phyloP scores from a whole-genome alignment of 2,113 vertebrate genomes.

The Ivindomyrus marchei region DNA sequence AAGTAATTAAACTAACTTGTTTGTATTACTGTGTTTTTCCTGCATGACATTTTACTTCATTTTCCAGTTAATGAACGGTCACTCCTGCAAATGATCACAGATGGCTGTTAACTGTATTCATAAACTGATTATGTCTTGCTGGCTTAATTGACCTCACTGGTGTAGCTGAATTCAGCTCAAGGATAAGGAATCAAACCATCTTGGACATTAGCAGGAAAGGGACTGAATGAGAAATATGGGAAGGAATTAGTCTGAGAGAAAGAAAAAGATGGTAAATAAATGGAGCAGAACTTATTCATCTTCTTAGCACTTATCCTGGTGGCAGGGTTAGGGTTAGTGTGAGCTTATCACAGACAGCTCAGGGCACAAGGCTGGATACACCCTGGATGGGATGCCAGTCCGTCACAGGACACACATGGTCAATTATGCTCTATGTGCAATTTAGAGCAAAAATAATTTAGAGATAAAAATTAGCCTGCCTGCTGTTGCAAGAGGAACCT shows the following conservation, averaged over 20 bases:
- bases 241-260: not conserved
- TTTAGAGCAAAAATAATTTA: not conserved
- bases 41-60: not conserved
- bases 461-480: not conserved
- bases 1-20: not conserved
- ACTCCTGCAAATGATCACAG: not conserved
- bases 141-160: not conserved
- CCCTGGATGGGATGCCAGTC: not conserved
- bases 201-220: not conserved
- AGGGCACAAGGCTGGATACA: not conserved
- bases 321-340: not conserved
- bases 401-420: not conserved
- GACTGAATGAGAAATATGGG: not conserved
- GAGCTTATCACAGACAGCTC: not conserved
- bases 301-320: not conserved
- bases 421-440: not conserved
- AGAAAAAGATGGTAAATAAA: not conserved
- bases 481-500: not conserved
- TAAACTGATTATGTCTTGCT: not conserved
- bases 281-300: not conserved
- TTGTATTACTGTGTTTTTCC: not conserved
- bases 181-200: not conserved
- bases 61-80: not conserved
- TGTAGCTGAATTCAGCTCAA: not conserved
- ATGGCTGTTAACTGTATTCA: not conserved